Evolutionary conservation across 1,140 invertebrate genomes (phyloP), one percentile per base, ranked within the genome.

Genomic region (Zaprionus davidi): DNA sequence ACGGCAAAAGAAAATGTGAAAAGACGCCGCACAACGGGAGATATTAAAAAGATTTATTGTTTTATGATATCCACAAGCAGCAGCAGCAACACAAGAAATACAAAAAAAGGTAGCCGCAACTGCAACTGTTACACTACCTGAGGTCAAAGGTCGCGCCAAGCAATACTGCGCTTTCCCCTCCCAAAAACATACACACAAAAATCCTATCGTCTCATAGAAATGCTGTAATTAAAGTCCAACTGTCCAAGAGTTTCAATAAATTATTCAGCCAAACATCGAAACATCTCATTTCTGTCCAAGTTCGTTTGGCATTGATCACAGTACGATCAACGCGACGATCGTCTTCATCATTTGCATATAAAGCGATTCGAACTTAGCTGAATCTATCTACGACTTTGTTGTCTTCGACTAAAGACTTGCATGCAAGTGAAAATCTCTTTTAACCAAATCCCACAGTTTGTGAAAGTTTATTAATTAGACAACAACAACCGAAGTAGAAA

Each of bases 31-130:
- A 80, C 75, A 78, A 76, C 51, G 76, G 72, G 51, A 85, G 79
- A 88, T 90, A 88, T 90, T 88, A 90, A 88, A 85, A 90, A 88
- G 85, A 88, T 88, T 88, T 88, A 88, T 88, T 79, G 85, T 68
- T 85, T 88, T 90, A 90, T 88, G 85, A 90, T 90, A 85, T 90
- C 58, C 68, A 53, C 51, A 68, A 72, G 55, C 36, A 44, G n/a
- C 51, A 49, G 56, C 44, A 22, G 11, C 12, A 49, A 26, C 44
- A 56, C 24, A 26, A 26, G 24, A 26, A 3, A 26, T 26, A 38
- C 9, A 31, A 28, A 38, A 65, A 81, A 76, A 76, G 74, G 57
- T 72, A 65, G 49, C 56, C 53, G n/a, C 56, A 13, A 20, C 31
- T 53, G 75, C 78, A 85, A 85, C 69, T 68, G 82, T 67, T 69